Percentiles rank a stretch among this genome's conserved stretches.
Evolutionary conservation across 2,888 invertebrate genomes (phyloP).

Genomic region (Halictus quadricinctus): DNA sequence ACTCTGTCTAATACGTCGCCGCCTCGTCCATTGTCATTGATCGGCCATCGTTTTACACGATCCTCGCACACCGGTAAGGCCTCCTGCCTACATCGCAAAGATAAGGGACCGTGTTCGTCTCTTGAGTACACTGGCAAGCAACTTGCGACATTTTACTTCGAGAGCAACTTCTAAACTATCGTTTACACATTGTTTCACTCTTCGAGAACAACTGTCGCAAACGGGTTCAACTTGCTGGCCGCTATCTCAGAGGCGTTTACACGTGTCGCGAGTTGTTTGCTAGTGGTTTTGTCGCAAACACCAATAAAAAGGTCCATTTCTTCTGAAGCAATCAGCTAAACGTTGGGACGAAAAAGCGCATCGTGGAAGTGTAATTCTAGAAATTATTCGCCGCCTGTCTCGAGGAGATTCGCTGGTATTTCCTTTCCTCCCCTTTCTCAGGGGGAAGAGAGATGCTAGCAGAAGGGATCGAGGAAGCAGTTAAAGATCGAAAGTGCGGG

Average conservation of each 20-base stretch:
- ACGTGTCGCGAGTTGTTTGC: not conserved
- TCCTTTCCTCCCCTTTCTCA: not conserved
- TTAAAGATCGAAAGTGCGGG: not conserved
- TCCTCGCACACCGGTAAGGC: not conserved
- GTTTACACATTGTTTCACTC: not conserved
- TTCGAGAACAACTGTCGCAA: too few relatives aligned
- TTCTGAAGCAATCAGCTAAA: not conserved
- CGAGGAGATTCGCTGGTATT: not conserved
- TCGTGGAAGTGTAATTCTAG: not conserved
- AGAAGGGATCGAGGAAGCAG: not conserved
- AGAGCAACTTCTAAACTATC: not conserved
- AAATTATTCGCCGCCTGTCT: not conserved
- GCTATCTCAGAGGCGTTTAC: not conserved
- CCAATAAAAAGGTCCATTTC: not conserved
- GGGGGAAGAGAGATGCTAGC: not conserved
- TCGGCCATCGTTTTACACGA: not conserved
- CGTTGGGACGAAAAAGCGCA: not conserved
- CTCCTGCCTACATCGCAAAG: too few relatives aligned
- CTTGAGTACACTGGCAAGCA: not conserved
- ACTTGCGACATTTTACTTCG: not conserved
- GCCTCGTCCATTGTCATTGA: not conserved
- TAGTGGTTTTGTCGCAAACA: not conserved
- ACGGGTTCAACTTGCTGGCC: too few relatives aligned
- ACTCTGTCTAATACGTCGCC: not conserved
- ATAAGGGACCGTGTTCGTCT: not conserved